Conservation (phyloP, 2,888 invertebrate genomes). For the Synergus laeviventris region DNA sequence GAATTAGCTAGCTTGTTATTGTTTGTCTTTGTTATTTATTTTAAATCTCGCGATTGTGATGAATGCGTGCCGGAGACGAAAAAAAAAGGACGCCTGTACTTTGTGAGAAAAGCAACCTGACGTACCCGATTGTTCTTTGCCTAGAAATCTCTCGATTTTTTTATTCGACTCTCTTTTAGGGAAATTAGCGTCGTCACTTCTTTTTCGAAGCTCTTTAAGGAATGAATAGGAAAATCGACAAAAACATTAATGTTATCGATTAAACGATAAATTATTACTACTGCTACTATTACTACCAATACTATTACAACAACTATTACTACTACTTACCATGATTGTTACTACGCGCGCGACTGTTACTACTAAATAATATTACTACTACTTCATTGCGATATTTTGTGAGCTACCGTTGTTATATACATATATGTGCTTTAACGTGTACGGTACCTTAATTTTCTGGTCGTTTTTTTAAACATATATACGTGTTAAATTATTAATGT, state of each 20-base stretch:
- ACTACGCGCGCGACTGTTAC: slow-evolving; percentile 46
- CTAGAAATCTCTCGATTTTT: slow-evolving; percentile 9
- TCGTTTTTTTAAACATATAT: slow-evolving; percentile 39
- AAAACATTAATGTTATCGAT: slow-evolving; percentile 43
- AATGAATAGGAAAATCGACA: slow-evolving; percentile 15
- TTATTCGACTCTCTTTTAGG: background rate
- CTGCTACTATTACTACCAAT: slow-evolving; percentile 46
- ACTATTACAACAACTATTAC: slow-evolving; percentile 45
- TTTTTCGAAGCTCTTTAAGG: background rate
- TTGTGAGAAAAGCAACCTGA: slow-evolving; percentile 14
- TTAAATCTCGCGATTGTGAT: slow-evolving; percentile 38
- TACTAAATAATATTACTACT: slow-evolving; percentile 48
- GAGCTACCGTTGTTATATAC: slow-evolving; percentile 37
- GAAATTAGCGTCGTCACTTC: background rate
- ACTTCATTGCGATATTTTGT: slow-evolving; percentile 42
- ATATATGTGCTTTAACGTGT: slow-evolving; percentile 38
- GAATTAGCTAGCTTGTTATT: slow-evolving; percentile 36
- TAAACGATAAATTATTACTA: slow-evolving; percentile 47
- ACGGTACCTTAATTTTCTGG: slow-evolving; percentile 40
- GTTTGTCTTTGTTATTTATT: slow-evolving; percentile 38
- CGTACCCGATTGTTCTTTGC: background rate
- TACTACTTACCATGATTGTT: slow-evolving; percentile 50
- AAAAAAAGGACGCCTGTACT: slow-evolving; percentile 17
- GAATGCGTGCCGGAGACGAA: background rate
- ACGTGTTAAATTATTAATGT: slow-evolving; percentile 46